Base-by-base conservation (phyloP, 2,888 invertebrate species). In the Scaptomyza polygonia region DNA sequence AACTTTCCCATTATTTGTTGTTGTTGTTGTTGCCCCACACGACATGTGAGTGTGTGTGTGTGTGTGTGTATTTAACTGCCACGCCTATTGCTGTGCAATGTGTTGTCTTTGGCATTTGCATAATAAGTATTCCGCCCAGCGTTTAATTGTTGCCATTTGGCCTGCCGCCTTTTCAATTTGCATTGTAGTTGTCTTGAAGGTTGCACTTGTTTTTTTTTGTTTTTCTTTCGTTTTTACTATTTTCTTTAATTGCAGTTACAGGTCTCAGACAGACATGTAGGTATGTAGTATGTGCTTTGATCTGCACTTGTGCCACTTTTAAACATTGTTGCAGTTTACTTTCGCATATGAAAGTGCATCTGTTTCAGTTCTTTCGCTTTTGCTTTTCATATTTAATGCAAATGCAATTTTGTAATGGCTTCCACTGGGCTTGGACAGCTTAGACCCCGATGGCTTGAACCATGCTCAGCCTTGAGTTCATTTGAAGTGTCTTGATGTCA, bases 321-420 rank as follows among this genome's bases (percentile, higher is more conserved):
- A 8, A 36, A 29, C 9, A 21, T 34, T 45, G 53, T 39, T 39
- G 39, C 39, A 39, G 39, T 39, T 63, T 59, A 59, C 71, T 74
- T 74, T 74, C 74, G 65, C 73, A 77, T 74, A 63, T 67, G 78
- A 78, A 79, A 78, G 79, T 76, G 78, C 79, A 76, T 63, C 71
- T 77, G 76, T 54, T 52, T 55, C 11, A 16, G 34, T 43, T 44
- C 34, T 48, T 58, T 55, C 40, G 62, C 66, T 64, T 70, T 55
- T 61, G 67, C 59, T 42, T 53, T 65, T 48, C 34, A 36, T 27
- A 5, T n/a, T 47, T 47, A 32, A n/a, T 32, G 30, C 1, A 54
- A 54, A 51, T 69, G 58, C 53, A 69, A 66, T 61, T 70, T 67
- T 45, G 67, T 49, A 67, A 71, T 54, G 71, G 67, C 71, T 71